These are phyloP conservation scores for Pelobates fuscus DNA, from an alignment of 2,113 vertebrate species.

Conservation along the genomic window DNA sequence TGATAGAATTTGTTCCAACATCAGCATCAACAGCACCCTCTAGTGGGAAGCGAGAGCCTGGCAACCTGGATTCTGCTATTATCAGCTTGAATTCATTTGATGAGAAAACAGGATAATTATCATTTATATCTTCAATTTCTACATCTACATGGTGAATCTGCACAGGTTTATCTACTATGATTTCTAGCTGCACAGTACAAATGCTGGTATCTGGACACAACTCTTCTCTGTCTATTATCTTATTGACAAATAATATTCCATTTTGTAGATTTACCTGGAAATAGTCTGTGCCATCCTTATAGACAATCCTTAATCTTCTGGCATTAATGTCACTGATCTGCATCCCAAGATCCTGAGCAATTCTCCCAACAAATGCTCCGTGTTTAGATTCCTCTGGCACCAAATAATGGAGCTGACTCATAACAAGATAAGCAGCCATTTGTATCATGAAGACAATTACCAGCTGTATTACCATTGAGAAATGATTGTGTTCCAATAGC, in stretches of 20 bases:
- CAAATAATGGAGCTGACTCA: slow-evolving; percentile 62
- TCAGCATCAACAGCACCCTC: too few relatives aligned
- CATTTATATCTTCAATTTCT: too few relatives aligned
- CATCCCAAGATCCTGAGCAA: slow-evolving; percentile 66
- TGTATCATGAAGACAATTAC: slow-evolving; percentile 16
- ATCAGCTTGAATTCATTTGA: slow-evolving; percentile 61
- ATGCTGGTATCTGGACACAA: slow-evolving; percentile 65
- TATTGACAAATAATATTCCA: too few relatives aligned
- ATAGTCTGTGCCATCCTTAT: too few relatives aligned
- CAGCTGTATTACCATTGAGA: too few relatives aligned
- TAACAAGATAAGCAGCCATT: slow-evolving; percentile 18
- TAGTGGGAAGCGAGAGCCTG: too few relatives aligned
- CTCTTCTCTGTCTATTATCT: slow-evolving; percentile 76
- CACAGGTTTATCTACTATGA: slow-evolving; percentile 73
- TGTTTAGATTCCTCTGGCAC: slow-evolving; percentile 64
- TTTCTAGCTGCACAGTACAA: slow-evolving; percentile 73
- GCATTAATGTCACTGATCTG: slow-evolving; percentile 58
- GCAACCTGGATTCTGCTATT: slow-evolving; percentile 64
- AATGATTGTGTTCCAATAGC: too few relatives aligned
- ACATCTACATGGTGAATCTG: slow-evolving; percentile 71
- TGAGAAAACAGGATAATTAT: slow-evolving; percentile 63
- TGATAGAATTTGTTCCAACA: too few relatives aligned
- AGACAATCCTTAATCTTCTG: slow-evolving; percentile 66
- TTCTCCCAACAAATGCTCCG: slow-evolving; percentile 66
- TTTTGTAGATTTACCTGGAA: too few relatives aligned